A percentile compares a stretch with the other conserved stretches of the same genome.
Evolutionary conservation across 2,113 vertebrate species (phyloP).

Genomic region (Hucho hucho): DNA sequence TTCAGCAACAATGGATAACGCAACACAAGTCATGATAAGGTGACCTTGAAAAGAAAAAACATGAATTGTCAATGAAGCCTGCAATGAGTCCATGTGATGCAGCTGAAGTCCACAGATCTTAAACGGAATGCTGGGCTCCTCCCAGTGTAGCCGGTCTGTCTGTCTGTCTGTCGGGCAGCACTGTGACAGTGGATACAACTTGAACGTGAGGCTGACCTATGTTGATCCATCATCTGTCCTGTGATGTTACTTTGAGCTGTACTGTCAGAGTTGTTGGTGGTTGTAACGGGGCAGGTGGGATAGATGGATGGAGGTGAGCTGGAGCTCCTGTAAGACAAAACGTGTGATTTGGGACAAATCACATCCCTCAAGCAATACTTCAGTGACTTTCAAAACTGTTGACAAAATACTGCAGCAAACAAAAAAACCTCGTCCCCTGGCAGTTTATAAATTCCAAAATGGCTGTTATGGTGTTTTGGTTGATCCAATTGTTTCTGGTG

Average conservation of each 20-base stretch:
- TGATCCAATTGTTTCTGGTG: background rate
- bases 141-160: background rate
- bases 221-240: background rate
- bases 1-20: background rate
- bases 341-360: background rate
- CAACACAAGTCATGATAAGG: background rate
- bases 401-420: conserved; percentile 31
- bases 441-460: background rate
- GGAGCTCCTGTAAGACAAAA: conserved; percentile 6
- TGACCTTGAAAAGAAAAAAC: background rate
- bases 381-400: conserved; percentile 11
- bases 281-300: background rate
- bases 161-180: background rate
- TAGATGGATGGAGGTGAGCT: background rate
- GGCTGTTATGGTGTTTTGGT: conserved; percentile 26
- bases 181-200: background rate
- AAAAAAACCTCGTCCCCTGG: background rate
- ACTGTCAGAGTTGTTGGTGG: background rate
- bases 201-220: background rate
- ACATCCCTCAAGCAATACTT: background rate
- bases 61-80: background rate
- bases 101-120: background rate
- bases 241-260: background rate
- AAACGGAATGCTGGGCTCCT: background rate
- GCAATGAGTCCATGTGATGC: background rate